These are phyloP conservation scores for Drosophila vallismaia DNA, from an alignment of 2,888 invertebrate species.

Conservation along the genomic window DNA sequence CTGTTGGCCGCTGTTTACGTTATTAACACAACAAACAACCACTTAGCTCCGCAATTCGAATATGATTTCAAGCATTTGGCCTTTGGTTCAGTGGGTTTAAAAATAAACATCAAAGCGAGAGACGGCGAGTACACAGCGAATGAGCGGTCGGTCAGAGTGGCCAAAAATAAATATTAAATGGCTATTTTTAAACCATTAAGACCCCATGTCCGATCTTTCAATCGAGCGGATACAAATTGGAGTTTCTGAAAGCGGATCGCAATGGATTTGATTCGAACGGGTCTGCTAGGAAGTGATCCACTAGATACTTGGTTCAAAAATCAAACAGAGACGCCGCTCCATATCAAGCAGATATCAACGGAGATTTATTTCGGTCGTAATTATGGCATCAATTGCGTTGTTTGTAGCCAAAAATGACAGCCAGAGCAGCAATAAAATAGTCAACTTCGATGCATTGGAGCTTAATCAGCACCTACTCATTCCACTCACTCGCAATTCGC, in stretches of 20 bases:
- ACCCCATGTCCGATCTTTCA: slow-evolving; percentile 20
- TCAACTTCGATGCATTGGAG: slow-evolving; percentile 24
- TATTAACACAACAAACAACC: slow-evolving; percentile 75
- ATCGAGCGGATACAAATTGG: slow-evolving; percentile 37
- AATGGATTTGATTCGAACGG: slow-evolving; percentile 12
- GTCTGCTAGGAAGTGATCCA: no score
- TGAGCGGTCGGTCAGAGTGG: slow-evolving; percentile 27
- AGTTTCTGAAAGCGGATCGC: slow-evolving; percentile 35
- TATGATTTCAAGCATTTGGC: slow-evolving; percentile 67
- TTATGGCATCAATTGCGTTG: slow-evolving; percentile 77
- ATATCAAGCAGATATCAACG: slow-evolving; percentile 67
- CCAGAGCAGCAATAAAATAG: background rate
- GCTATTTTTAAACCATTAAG: slow-evolving; percentile 59
- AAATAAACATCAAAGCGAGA: slow-evolving; percentile 68
- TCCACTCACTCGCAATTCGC: slow-evolving; percentile 47
- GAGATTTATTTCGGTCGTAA: slow-evolving; percentile 48
- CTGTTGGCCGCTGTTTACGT: slow-evolving; percentile 52
- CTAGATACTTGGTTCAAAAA: no score
- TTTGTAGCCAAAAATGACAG: slow-evolving; percentile 45
- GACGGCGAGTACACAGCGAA: slow-evolving; percentile 36
- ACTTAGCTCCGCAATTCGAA: slow-evolving; percentile 56
- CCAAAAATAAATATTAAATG: slow-evolving; percentile 73
- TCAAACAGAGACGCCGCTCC: no score
- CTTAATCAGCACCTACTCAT: slow-evolving; percentile 24
- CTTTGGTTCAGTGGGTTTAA: slow-evolving; percentile 43